phyloP scores from a whole-genome alignment of 2,113 vertebrate genomes.

The Lanius ludovicianus region DNA sequence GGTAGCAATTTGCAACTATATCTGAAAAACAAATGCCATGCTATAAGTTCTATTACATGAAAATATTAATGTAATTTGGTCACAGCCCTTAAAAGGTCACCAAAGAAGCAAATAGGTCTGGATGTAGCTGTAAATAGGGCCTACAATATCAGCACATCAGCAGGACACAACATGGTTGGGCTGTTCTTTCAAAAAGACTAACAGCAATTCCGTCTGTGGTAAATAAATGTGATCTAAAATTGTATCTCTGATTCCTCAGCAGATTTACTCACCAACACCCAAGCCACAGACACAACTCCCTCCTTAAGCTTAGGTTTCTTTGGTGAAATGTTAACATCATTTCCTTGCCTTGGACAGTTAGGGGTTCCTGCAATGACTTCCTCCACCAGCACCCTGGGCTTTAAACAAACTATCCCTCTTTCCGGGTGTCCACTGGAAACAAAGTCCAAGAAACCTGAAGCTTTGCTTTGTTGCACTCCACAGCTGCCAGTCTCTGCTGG shows the following conservation, averaged over 20 bases:
- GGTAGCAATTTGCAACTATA: neutral
- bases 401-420: neutral
- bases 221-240: neutral
- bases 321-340: neutral
- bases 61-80: neutral
- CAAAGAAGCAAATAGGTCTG: neutral
- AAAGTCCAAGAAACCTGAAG: neutral
- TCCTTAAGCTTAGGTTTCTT: neutral
- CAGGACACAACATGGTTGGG: neutral
- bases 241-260: neutral
- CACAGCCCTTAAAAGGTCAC: neutral
- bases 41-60: neutral
- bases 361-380: neutral
- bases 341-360: neutral
- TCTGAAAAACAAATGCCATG: neutral
- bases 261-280: neutral
- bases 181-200: neutral
- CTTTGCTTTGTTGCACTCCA: neutral
- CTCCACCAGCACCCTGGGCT: neutral
- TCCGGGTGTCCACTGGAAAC: neutral
- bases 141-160: neutral
- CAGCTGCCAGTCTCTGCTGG: neutral
- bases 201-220: neutral
- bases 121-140: neutral
- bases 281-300: neutral